Conservation (phyloP, 1,140 invertebrate genomes). For the Trissolcus basalis region DNA sequence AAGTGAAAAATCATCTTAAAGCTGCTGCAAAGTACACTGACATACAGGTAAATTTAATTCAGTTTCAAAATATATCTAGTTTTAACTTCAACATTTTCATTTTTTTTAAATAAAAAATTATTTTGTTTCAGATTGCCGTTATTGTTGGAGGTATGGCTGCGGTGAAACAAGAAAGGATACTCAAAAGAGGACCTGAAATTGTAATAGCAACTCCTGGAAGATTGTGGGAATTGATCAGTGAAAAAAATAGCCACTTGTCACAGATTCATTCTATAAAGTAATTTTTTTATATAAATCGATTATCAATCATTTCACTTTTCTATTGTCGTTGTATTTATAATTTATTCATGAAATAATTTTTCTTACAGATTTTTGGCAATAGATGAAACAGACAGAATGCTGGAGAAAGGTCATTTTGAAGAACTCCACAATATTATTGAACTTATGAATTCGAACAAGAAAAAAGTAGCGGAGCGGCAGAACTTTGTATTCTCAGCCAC, state of each 20-base stretch:
- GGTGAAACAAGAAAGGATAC: conserved; percentile 93
- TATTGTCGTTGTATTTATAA: too few relatives aligned
- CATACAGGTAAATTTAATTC: conserved; percentile 76
- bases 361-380: conserved; percentile 90
- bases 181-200: conserved; percentile 90
- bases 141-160: conserved; percentile 92
- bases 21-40: conserved; percentile 89
- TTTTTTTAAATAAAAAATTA: too few relatives aligned
- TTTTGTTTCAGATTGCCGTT: conserved; percentile 78
- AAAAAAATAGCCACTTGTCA: conserved; percentile 85
- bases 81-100: too few relatives aligned
- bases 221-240: conserved; percentile 92
- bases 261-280: conserved; percentile 84
- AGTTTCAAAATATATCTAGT: too few relatives aligned
- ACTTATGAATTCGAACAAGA: conserved; percentile 84
- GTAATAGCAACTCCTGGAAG: conserved; percentile 97
- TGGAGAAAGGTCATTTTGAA: conserved; percentile 97
- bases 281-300: conserved; percentile 23
- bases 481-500: conserved; percentile 99
- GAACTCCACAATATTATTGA: conserved; percentile 91
- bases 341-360: too few relatives aligned
- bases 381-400: conserved; percentile 99
- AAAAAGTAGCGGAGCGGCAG: conserved; percentile 82
- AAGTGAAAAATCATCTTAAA: conserved; percentile 91
- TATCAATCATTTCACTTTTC: too few relatives aligned